Evolutionary conservation across 2,113 vertebrate species (phyloP), one percentile per base, ranked within the genome.

Genomic region (Solea solea): DNA sequence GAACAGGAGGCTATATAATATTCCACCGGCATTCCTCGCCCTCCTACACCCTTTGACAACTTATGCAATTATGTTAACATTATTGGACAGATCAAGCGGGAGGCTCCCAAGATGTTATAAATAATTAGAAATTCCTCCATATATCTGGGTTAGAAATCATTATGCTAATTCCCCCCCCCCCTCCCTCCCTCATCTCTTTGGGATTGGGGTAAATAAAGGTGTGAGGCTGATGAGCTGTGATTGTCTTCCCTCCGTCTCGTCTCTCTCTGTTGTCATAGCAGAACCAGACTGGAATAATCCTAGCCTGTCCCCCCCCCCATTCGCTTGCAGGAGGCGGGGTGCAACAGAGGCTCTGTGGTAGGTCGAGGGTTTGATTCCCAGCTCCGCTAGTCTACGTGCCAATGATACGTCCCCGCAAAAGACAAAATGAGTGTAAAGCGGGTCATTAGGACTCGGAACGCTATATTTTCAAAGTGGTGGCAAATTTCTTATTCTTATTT

Each of bases 41-140:
- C 84, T 84, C 70, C 77, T 83, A 86, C 84, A 86, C 89, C 90
- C 88, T 86, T 87, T 89, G 86, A 88, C 86, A 91, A 91, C 89
- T 92, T 87, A 86, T 84, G 92, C 92, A 94, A 94, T 94, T 94
- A 94, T 93, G 90, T 93, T 91, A 94, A 94, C 93, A 93, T 93
- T 94, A 94, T 94, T 94, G 89, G 88, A 88, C 88, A 93, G 93
- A 93, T 94, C 91, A 88, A 91, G 89, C 75, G 66, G 21, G 88
- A 87, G 72, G 85, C 90, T 94, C 94, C 94, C 93, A 91, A 93
- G 93, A 93, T 93, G 89, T 93, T 90, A 90, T 90, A 93, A 93
- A 94, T 94, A 93, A 94, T 94, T 92, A 94, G 92, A 93, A 90
- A 92, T 93, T 91, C 90, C 85, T 86, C 83, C 75, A 91, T 90